These are phyloP conservation scores for Drosophila melanica DNA, from an alignment of 1,140 invertebrate species.

Conservation along the genomic window DNA sequence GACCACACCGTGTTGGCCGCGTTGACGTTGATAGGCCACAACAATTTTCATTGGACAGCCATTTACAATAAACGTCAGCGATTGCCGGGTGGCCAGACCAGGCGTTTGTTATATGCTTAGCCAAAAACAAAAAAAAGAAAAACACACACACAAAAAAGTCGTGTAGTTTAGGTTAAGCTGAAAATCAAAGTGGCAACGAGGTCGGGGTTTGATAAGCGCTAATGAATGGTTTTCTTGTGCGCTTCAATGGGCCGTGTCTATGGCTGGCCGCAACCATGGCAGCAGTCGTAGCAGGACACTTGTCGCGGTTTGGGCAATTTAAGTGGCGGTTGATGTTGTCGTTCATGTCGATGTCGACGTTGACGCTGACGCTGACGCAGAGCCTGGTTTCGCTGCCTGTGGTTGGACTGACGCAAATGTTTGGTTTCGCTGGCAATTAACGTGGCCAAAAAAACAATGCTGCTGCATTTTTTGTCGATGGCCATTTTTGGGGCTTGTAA, in stretches of 20 bases:
- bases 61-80: conserved; percentile 82
- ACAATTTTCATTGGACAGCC: conserved; percentile 81
- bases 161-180: conserved; percentile 61
- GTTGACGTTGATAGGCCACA: conserved; percentile 82
- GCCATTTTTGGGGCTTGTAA: conserved; percentile 63
- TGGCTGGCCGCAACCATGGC: conserved; percentile 43
- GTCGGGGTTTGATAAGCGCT: conserved; percentile 77
- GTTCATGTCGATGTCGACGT: conserved; percentile 64
- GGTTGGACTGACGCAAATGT: conserved; percentile 76
- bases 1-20: conserved; percentile 33
- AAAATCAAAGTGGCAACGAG: conserved; percentile 76
- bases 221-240: conserved; percentile 82
- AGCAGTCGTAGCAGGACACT: conserved; percentile 58
- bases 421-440: conserved; percentile 81
- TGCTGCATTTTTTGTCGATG: conserved; percentile 39
- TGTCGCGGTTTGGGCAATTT: conserved; percentile 82
- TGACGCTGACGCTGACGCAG: not conserved
- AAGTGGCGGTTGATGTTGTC: conserved; percentile 78
- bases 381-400: conserved; percentile 32
- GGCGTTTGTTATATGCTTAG: conserved; percentile 4
- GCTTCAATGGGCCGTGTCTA: conserved; percentile 68
- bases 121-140: conserved; percentile 16
- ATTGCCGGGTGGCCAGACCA: conserved; percentile 35
- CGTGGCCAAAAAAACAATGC: conserved; percentile 55
- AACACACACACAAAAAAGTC: conserved; percentile 36